Base-by-base conservation (phyloP, 2,888 invertebrate species). In the Brenthis ino region DNA sequence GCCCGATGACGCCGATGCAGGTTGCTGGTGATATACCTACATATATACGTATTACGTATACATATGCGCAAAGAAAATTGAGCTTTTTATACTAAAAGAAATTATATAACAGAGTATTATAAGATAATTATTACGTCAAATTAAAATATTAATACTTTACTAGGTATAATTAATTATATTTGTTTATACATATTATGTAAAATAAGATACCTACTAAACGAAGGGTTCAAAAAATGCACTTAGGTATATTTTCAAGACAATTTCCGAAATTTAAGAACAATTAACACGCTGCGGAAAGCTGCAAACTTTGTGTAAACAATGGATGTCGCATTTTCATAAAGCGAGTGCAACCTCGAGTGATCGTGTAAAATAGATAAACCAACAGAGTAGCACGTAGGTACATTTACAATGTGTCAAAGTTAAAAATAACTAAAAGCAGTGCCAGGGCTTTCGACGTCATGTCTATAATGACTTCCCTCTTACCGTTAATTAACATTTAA, bases 401-500 rank as follows among this genome's bases (percentile, higher is more conserved):
- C 57, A 65, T 65, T 65, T 51, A 57, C 54, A 55, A 24, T 56
- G 61, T 51, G 60, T 60, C 61, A 50, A 61, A 66, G 67, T 71
- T 72, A 70, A 75, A 75, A 77, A 72, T 70, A 78, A 73, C 73
- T 70, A 54, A 67, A 54, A 68, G 66, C 65, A 54, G 48, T 28
- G 57, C 54, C 54, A 55, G 53, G 57, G 14, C 58, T 50, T 80
- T 77, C 83, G 76, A 85, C 83, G 85, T 85, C 84, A 87, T 73
- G 64, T 74, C 70, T 78, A 79, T 83, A 83, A 85, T 79, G 83
- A 81, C 77, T 76, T 76, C 75, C 79, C 79, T 77, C 78, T 79
- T 78, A 80, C 77, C 71, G 79, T 82, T 85, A 85, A 88, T 88
- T 85, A 88, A 82, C 83, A 86, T 86, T 86, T 86, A 86, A 85